Conservation (phyloP, 2,888 invertebrate genomes). For the Tortrix viridana region DNA sequence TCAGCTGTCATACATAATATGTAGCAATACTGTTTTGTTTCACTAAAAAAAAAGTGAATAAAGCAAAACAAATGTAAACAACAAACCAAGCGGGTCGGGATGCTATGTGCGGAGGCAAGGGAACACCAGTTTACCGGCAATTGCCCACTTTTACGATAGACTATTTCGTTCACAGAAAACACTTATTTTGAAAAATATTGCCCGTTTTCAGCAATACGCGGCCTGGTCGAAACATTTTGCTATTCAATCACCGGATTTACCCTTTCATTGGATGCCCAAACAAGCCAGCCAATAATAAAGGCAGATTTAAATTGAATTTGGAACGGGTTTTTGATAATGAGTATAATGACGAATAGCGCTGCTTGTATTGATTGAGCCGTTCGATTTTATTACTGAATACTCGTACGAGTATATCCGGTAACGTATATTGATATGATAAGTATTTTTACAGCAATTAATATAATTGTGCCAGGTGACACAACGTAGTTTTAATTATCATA, state of each 20-base stretch:
- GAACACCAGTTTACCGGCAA: conserved; percentile 25
- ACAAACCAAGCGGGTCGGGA: conserved; percentile 13
- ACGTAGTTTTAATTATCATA: too few species aligned
- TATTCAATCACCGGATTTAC: conserved; percentile 10
- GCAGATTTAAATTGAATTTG: neutral
- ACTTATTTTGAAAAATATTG: conserved; percentile 35
- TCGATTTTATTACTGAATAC: neutral
- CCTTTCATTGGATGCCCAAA: conserved; percentile 9
- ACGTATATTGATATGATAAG: too few species aligned
- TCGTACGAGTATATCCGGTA: too few species aligned
- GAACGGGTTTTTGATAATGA: conserved; percentile 1
- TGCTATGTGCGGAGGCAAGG: conserved; percentile 29
- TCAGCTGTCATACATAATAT: conserved; percentile 1
- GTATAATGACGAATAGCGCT: neutral
- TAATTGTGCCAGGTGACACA: too few species aligned
- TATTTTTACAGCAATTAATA: too few species aligned
- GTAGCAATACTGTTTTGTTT: neutral
- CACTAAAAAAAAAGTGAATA: conserved; percentile 22
- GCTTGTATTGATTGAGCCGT: neutral
- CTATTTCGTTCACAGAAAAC: conserved; percentile 22
- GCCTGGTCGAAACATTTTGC: conserved; percentile 20
- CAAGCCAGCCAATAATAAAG: neutral
- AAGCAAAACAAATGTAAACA: conserved; percentile 27
- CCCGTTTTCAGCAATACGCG: conserved; percentile 14
- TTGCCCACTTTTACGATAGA: conserved; percentile 34